These are phyloP conservation scores for Perizoma affinitatum DNA, from an alignment of 2,888 invertebrate species.

Conservation along the genomic window DNA sequence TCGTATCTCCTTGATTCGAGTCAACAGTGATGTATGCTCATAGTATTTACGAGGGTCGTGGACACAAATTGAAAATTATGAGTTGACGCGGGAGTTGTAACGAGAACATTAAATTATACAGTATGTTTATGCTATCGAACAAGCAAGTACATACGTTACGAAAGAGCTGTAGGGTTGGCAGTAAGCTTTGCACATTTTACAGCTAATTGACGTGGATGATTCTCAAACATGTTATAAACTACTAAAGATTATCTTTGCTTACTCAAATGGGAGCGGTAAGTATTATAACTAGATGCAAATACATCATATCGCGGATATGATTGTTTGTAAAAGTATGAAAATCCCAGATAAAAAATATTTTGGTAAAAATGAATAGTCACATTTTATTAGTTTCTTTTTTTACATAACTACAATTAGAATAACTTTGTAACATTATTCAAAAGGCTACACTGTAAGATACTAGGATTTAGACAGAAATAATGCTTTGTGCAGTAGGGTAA, in stretches of 20 bases:
- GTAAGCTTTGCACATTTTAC: slow-evolving; percentile 6
- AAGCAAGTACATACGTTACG: slow-evolving; percentile 24
- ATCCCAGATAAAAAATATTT: background rate
- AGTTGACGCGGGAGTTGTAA: slow-evolving; percentile 64
- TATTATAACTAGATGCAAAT: background rate
- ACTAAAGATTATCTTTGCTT: background rate
- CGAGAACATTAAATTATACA: slow-evolving; percentile 62
- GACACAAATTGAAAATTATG: slow-evolving; percentile 81
- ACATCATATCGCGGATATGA: background rate
- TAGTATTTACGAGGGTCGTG: slow-evolving; percentile 65
- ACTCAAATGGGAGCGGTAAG: background rate
- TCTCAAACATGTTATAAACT: background rate
- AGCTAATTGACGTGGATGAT: background rate
- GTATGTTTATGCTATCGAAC: slow-evolving; percentile 45
- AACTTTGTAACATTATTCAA: too few species aligned
- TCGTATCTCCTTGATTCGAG: slow-evolving; percentile 53
- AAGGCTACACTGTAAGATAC: too few species aligned
- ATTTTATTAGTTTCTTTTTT: too few species aligned
- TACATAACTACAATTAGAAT: too few species aligned
- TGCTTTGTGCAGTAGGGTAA: too few species aligned
- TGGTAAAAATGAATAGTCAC: too few species aligned
- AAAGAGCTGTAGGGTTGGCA: slow-evolving; percentile 25
- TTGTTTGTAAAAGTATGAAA: background rate
- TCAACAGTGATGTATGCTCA: slow-evolving; percentile 63
- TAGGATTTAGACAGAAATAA: too few species aligned